Base-by-base conservation (phyloP, 2,888 invertebrate species). In the Deladenus siricidicola region DNA sequence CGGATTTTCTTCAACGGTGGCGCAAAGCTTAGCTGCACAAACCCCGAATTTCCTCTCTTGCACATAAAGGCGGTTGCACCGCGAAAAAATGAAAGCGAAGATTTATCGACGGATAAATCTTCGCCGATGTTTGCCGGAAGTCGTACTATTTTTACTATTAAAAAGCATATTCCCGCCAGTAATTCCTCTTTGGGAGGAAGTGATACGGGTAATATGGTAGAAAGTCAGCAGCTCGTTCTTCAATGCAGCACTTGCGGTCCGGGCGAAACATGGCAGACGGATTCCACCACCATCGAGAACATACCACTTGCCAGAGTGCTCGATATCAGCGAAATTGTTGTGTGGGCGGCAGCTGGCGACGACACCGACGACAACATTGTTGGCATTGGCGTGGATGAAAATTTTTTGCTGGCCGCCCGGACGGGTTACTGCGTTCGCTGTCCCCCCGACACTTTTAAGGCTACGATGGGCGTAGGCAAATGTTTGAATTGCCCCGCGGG, bases 361-460 rank as follows among this genome's bases (percentile, higher is more conserved):
- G 39, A 34, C n/a, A n/a, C n/a, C n/a, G 44, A 54, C 28, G 34
- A 39, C 19, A 23, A 42, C 26, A 23, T 14, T 34, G 23, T 56
- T 24, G 14, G 34, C 19, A 8, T 52, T 29, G 8, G 2, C 23
- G 39, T 34, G 39, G 39, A 34, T n/a, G 39, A 52, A 23, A 34
- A 29, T 1, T 21, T 52, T 19, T 24, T 52, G 19, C 30, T 34
- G 14, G 24, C 39, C 1, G 52, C 48, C 14, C 19, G 21, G 21
- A 30, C 45, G 28, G 64, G 53, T 1, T 29, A 19, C 6, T 63
- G 64, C 26, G 48, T 49, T 14, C 29, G 23, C 14, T 63, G 64
- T 53, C 65, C 64, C 2, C 34, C 50, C 8, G 42, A 63, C 42
- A 63, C 52, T 8, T 63, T 52, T 30, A 57, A 63, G 26, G 6